Evolutionary conservation across 2,888 invertebrate species (phyloP), one percentile per base, ranked within the genome.

Genomic region (Torymus texanus): DNA sequence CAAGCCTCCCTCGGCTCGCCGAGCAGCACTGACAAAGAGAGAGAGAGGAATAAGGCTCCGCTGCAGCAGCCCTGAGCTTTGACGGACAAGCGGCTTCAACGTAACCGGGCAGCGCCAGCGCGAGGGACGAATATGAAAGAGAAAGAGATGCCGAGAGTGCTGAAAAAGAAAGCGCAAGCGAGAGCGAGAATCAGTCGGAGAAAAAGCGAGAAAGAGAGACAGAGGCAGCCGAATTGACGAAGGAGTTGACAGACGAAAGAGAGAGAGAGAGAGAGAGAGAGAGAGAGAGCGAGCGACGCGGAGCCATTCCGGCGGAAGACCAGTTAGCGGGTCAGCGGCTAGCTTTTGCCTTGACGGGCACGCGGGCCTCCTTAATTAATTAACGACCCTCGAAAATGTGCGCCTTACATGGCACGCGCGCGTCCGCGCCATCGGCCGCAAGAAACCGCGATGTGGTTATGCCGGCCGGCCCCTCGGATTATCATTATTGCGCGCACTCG

Each of bases 311-410:
- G 59, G 59, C 62, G 79, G 79, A 70, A 66, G 81, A 80, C 29
- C 80, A 74, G 79, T 78, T 82, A 70, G 80, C 80, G 78, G 83
- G 83, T 85, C 83, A 83, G 82, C 68, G 67, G 16, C 55, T 5
- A 53, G 63, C 55, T 59, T 81, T 80, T 81, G 78, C 81, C 83
- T 81, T 83, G 85, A 83, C 84, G 83, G 84, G 83, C 29, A 55
- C 59, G 55, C 18, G 29, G 29, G 84, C 82, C 85, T 86, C 86
- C 85, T 87, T 88, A 87, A 87, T 88, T 88, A 88, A 88, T 87
- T 87, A 87, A 86, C 84, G 84, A 86, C 85, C 83, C 83, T 82
- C 81, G 82, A 83, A 84, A 83, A 82, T 81, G 82, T 80, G 75
- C 77, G 79, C 82, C 82, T 74, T 74, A 77, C 77, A 77, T 70